phyloP scores from a whole-genome alignment of 2,113 vertebrate genomes.

The Antennarius striatus region DNA sequence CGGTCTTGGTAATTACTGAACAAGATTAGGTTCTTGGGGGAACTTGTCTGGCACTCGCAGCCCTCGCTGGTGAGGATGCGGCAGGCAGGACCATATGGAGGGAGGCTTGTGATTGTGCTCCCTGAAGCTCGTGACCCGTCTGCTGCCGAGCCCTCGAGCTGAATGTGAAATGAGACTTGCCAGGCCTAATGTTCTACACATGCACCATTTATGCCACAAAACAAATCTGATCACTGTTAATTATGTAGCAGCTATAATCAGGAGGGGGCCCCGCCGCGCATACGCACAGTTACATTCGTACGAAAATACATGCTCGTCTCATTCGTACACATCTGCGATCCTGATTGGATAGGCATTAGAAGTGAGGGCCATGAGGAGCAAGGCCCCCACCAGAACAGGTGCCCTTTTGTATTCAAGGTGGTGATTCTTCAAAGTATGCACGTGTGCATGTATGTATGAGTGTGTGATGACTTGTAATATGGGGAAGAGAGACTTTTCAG shows the following conservation, averaged over 20 bases:
- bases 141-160: constrained; percentile 97
- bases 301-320: constrained; percentile 20
- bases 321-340: constrained; percentile 28
- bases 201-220: constrained; percentile 99
- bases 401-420: constrained; percentile 62
- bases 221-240: constrained; percentile 99
- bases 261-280: constrained; percentile 66
- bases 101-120: constrained; percentile 95
- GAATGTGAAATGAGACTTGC: constrained; percentile 94
- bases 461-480: constrained; percentile 27
- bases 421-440: constrained; percentile 56
- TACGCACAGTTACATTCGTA: constrained; percentile 10
- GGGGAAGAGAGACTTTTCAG: constrained; percentile 57
- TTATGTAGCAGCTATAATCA: constrained; percentile 96
- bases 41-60: constrained; percentile 96
- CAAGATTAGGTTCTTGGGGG: constrained; percentile 99
- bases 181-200: constrained; percentile 98
- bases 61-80: constrained; percentile 89
- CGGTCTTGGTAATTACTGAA: constrained; percentile 98
- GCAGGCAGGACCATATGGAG: constrained; percentile 99
- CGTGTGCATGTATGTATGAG: constrained; percentile 56
- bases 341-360: constrained; percentile 30
- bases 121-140: constrained; percentile 98
- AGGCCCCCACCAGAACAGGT: constrained; percentile 44
- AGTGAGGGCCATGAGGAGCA: constrained; percentile 28